These are phyloP conservation scores for Aleiodes testaceus DNA, from an alignment of 2,888 invertebrate genomes.

Conservation along the genomic window DNA sequence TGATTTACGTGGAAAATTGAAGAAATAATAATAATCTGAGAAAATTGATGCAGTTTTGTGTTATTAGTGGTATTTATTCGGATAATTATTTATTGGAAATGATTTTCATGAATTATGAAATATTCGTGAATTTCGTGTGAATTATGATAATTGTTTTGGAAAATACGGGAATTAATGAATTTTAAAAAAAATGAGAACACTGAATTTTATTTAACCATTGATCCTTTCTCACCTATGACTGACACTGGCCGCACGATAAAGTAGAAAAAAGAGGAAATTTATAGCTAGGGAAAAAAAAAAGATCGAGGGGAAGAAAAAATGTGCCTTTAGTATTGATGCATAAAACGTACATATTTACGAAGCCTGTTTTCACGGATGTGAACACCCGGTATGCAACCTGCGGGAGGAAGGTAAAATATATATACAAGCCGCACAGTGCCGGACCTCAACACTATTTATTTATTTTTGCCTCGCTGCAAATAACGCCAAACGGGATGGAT, in stretches of 20 bases:
- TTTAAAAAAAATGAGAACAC: too few species aligned
- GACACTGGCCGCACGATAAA: neutral
- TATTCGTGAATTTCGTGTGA: too few species aligned
- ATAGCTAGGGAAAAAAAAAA: constrained; percentile 9
- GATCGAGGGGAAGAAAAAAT: constrained; percentile 35
- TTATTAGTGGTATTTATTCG: too few species aligned
- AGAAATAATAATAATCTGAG: neutral
- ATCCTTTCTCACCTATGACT: too few species aligned
- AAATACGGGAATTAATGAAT: too few species aligned
- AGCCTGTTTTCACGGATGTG: constrained; percentile 72
- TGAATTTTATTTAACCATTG: too few species aligned
- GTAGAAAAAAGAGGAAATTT: constrained; percentile 7
- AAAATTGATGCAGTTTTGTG: constrained; percentile 1
- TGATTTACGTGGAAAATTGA: neutral
- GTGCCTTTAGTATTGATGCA: constrained; percentile 63
- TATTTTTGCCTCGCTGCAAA: constrained; percentile 61
- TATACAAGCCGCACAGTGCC: constrained; percentile 47
- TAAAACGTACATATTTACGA: constrained; percentile 69
- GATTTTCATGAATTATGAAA: too few species aligned
- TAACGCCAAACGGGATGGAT: constrained; percentile 60
- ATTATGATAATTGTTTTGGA: too few species aligned
- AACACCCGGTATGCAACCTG: constrained; percentile 68
- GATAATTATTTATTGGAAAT: too few species aligned
- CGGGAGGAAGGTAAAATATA: constrained; percentile 58
- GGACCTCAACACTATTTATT: constrained; percentile 66